Base-by-base conservation (phyloP, 2,113 vertebrate species). In the Datnioides undecimradiatus region DNA sequence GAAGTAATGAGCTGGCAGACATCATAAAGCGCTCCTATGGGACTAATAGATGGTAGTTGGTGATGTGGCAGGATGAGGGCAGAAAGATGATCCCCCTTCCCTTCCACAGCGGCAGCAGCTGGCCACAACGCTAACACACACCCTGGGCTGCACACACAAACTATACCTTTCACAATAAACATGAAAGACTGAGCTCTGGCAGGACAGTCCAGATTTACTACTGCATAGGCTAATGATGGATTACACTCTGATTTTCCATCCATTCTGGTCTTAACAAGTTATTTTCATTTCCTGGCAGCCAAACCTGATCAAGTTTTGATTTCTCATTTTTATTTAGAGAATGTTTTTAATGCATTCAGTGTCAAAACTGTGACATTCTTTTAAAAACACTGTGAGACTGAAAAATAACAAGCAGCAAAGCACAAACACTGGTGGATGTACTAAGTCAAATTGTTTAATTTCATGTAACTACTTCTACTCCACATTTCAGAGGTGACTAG, bases 1-100 rank as follows among this genome's bases (percentile, higher is more conserved):
- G 94, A 95, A 97, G 91, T 95, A 95, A 97, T 96, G 93, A 93
- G 91, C 87, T 92, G 85, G 89, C 89, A 95, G 95, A 93, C 95
- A 94, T 93, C 87, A 94, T 92, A 96, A 95, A 95, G 84, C 65
- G 92, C 89, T 91, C 93, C 93, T 90, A 85, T 80, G 94, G 93
- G 94, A 13, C 23, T 95, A 95, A 96, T 78, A 68, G 93, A 94
- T 51, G 31, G 91, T 88, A 49, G 81, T 41, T 83, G 83, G 92
- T 94, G 93, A 95, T 94, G 93, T 89, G 59, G 77, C 87, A 74
- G 87, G 90, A 92, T 90, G 92, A 93, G 90, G 92, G 86, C 89
- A 93, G 90, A 55, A 80, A 89, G 86, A 91, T 86, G 88, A 87
- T 69, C 80, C 77, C 13, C 7, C 63, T 34, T 82, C 85, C 60